Evolutionary conservation across 2,888 invertebrate genomes (phyloP).

Genomic region (Leptothorax acervorum): DNA sequence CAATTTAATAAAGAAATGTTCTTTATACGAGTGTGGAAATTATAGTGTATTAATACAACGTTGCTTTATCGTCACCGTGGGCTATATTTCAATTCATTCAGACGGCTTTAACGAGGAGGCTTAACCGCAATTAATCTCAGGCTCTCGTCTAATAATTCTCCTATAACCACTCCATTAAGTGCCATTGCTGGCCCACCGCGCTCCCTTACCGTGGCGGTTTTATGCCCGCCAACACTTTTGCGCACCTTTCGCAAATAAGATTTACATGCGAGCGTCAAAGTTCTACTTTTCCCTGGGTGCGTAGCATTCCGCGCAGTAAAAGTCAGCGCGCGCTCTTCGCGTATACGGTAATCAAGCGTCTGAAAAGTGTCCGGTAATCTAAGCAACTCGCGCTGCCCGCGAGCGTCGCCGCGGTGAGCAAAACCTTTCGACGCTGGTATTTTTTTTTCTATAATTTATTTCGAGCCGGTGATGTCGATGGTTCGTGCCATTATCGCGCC

Average conservation of each 20-base stretch:
- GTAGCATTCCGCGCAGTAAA: conserved; percentile 37
- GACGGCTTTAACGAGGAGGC: conserved; percentile 72
- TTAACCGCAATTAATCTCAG: conserved; percentile 75
- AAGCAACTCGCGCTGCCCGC: conserved; percentile 17
- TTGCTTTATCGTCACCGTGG: conserved; percentile 71
- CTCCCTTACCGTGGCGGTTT: conserved; percentile 54
- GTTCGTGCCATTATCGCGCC: conserved; percentile 15
- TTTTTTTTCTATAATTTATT: conserved; percentile 15
- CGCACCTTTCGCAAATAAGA: conserved; percentile 47
- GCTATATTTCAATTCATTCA: conserved; percentile 73
- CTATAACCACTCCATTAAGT: conserved; percentile 74
- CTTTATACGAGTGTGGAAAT: conserved; percentile 58
- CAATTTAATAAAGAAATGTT: conserved; percentile 49
- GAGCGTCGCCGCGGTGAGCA: conserved; percentile 15
- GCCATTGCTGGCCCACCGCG: conserved; percentile 60
- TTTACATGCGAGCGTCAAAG: conserved; percentile 65
- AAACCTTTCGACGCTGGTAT: neutral
- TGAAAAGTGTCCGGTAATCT: conserved; percentile 30
- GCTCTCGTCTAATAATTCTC: conserved; percentile 75
- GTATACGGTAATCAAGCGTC: conserved; percentile 19
- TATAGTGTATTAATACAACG: conserved; percentile 63
- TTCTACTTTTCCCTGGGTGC: conserved; percentile 39
- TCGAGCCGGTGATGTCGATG: conserved; percentile 11
- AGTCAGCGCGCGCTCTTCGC: conserved; percentile 29
- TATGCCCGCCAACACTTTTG: conserved; percentile 41